Evolutionary conservation across 2,888 invertebrate species (phyloP).

Genomic region (Melipona bicolor): DNA sequence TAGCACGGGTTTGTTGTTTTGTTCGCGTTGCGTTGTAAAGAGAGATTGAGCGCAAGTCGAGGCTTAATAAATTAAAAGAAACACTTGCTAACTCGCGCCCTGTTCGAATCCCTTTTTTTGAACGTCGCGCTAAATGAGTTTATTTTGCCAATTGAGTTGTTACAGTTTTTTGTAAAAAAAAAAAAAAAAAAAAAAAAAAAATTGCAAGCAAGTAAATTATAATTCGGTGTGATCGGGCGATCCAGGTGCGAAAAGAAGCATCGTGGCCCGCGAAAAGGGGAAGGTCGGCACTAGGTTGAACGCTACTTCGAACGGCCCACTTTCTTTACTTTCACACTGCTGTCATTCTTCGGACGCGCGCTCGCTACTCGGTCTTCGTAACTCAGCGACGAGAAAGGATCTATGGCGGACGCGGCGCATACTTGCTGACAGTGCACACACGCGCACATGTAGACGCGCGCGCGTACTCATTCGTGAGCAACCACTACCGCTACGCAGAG

Average conservation of each 20-base stretch:
- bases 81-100: neutral
- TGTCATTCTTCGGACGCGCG: slow-evolving; percentile 68
- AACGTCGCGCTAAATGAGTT: too few species aligned
- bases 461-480: neutral
- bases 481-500: neutral
- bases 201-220: neutral
- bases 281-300: slow-evolving; percentile 59
- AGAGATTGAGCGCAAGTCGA: neutral
- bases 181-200: neutral
- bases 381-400: slow-evolving; percentile 56
- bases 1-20: slow-evolving; percentile 44
- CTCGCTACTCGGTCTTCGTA: slow-evolving; percentile 57
- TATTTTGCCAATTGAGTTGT: neutral
- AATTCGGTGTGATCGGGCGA: slow-evolving; percentile 15
- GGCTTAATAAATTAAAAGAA: slow-evolving; percentile 15
- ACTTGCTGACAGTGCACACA: slow-evolving; percentile 24
- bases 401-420: slow-evolving; percentile 58
- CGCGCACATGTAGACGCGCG: slow-evolving; percentile 11
- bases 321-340: slow-evolving; percentile 80
- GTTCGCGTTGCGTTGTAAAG: neutral
- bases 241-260: slow-evolving; percentile 19
- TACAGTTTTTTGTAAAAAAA: neutral
- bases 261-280: neutral
- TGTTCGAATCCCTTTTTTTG: neutral
- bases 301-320: slow-evolving; percentile 75